A percentile compares a stretch with the other conserved stretches of the same genome.
These are phyloP conservation scores for Odontesthes bonariensis DNA, from an alignment of 2,113 vertebrate genomes.

Conservation along the genomic window DNA sequence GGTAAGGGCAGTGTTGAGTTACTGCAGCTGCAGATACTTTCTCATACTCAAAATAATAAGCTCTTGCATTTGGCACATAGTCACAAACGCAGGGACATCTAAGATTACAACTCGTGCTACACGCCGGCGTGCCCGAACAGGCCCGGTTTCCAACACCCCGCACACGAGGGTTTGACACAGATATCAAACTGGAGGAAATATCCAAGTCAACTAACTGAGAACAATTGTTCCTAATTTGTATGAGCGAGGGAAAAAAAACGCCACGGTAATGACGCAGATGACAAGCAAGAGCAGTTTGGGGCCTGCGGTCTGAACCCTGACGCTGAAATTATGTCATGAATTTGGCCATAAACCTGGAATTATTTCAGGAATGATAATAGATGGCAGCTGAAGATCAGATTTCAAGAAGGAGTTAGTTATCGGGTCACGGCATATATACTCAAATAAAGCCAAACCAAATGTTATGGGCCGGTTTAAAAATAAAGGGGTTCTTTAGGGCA, in stretches of 20 bases:
- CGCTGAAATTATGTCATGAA: background rate
- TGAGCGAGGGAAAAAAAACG: background rate
- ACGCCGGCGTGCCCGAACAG: slow-evolving; percentile 47
- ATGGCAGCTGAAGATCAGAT: slow-evolving; percentile 22
- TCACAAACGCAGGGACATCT: slow-evolving; percentile 38
- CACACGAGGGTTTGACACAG: slow-evolving; percentile 6
- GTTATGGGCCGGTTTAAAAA: slow-evolving; percentile 28
- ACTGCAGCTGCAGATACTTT: slow-evolving; percentile 51
- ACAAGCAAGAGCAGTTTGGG: background rate
- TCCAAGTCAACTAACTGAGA: background rate
- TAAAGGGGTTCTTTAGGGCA: slow-evolving; percentile 4
- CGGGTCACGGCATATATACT: background rate
- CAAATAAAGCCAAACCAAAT: slow-evolving; percentile 34
- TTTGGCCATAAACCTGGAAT: background rate
- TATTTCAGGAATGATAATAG: background rate
- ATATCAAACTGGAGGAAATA: slow-evolving; percentile 10
- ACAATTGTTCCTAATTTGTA: background rate
- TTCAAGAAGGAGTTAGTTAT: background rate
- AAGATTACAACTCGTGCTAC: slow-evolving; percentile 63
- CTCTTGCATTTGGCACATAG: slow-evolving; percentile 20
- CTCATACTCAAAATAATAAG: slow-evolving; percentile 56
- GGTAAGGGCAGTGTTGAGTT: slow-evolving; percentile 34
- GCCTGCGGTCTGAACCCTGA: background rate
- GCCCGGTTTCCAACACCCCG: slow-evolving; percentile 37
- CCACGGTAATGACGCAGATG: background rate